phyloP scores from a whole-genome alignment of 2,888 invertebrate species.

The Cryptus armator region DNA sequence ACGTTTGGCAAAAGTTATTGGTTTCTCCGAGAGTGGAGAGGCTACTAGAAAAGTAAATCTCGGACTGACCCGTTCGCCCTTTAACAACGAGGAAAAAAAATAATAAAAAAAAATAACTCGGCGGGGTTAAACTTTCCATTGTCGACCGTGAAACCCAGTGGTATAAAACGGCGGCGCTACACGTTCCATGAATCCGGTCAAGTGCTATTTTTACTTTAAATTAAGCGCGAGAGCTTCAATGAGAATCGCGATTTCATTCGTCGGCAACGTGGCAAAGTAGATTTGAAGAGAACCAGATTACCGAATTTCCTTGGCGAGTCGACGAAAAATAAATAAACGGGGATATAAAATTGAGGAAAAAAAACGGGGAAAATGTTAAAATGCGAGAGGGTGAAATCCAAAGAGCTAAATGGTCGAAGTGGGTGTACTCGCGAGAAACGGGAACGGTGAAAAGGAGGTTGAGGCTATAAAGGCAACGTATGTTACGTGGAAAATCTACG shows the following conservation, averaged over 20 bases:
- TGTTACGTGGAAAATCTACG: constrained; percentile 38
- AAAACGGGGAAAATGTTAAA: constrained; percentile 2
- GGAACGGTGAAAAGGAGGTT: neutral
- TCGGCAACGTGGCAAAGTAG: neutral
- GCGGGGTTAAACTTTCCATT: constrained; percentile 51
- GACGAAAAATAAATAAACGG: constrained; percentile 21
- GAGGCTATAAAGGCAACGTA: constrained; percentile 29
- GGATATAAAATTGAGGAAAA: constrained; percentile 16
- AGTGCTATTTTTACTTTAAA: constrained; percentile 24
- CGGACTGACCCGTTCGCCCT: constrained; percentile 28
- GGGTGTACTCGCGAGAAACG: neutral
- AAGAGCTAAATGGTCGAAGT: constrained; percentile 22
- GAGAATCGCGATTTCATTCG: neutral
- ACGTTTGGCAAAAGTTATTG: constrained; percentile 59
- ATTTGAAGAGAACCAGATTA: neutral
- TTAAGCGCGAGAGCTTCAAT: neutral
- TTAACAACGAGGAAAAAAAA: constrained; percentile 16
- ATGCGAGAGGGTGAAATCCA: constrained; percentile 18
- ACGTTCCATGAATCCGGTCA: constrained; percentile 18
- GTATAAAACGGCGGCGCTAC: neutral
- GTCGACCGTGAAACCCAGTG: constrained; percentile 43
- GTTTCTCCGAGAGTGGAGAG: constrained; percentile 52
- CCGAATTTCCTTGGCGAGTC: constrained; percentile 17
- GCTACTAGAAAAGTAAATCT: constrained; percentile 55
- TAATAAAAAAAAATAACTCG: constrained; percentile 1